Conservation (phyloP, 2,797 vertebrate species). For the Ispidina picta region DNA sequence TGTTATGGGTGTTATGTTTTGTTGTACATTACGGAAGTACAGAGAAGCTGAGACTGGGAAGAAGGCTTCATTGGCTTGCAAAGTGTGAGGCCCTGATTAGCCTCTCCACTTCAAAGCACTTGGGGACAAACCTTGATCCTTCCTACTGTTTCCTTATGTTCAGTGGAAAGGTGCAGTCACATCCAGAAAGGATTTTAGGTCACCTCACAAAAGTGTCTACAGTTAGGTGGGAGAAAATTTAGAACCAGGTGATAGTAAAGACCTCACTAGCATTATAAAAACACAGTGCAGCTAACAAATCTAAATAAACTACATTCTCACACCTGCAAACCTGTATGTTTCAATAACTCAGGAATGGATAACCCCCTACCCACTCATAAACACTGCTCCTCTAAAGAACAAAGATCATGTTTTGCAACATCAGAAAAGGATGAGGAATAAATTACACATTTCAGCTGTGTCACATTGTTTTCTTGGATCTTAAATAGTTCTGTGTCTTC, state of each 20-base stretch:
- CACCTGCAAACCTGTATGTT: background rate
- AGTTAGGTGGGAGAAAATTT: background rate
- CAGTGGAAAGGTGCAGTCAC: background rate
- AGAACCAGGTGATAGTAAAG: background rate
- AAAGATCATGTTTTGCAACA: background rate
- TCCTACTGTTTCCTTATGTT: background rate
- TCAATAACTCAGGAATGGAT: background rate
- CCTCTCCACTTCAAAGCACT: background rate
- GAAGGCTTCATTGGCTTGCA: background rate
- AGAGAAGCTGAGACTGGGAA: background rate
- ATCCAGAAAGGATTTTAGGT: background rate
- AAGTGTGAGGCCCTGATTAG: background rate
- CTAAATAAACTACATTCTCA: background rate
- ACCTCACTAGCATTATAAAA: background rate
- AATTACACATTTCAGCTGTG: background rate
- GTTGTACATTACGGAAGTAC: background rate
- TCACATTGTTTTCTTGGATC: background rate
- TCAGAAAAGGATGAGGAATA: background rate
- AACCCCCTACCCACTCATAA: background rate
- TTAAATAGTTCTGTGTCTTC: background rate
- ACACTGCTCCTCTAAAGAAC: background rate
- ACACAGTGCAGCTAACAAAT: background rate
- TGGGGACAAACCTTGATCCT: fast-evolving
- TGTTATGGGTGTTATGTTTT: background rate
- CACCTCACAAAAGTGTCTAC: fast-evolving